A percentile compares a stretch with the other conserved stretches of the same genome.
phyloP scores from a whole-genome alignment of 2,113 vertebrate genomes.

The Athene noctua region DNA sequence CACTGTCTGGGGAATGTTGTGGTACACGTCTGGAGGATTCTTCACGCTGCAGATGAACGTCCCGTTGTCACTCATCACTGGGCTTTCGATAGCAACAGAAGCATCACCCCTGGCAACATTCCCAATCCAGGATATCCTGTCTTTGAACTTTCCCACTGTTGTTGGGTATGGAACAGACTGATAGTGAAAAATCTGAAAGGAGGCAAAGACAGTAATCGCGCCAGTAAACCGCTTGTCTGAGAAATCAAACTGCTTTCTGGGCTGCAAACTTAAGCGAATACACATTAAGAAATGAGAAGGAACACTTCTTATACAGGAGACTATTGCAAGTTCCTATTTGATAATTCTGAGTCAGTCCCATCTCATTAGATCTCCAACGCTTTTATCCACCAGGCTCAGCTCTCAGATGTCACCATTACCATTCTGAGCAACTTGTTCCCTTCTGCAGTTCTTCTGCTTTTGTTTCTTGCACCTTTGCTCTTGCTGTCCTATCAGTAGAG shows the following conservation, averaged over 20 bases:
- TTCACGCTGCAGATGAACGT: conserved; percentile 89
- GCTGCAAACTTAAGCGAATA: neutral
- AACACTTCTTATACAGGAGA: neutral
- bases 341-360: neutral
- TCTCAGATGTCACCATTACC: neutral
- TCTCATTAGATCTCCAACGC: neutral
- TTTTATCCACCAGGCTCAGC: neutral
- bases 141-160: conserved; percentile 73
- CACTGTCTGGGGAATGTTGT: conserved; percentile 77
- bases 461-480: neutral
- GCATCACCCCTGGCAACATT: conserved; percentile 77
- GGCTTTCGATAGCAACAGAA: conserved; percentile 81
- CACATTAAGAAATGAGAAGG: neutral
- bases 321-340: neutral
- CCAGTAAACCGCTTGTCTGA: rapidly evolving
- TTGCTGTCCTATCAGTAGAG: neutral
- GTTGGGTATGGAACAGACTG: conserved; percentile 77
- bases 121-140: conserved; percentile 84
- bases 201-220: neutral
- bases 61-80: conserved; percentile 83
- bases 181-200: conserved; percentile 87
- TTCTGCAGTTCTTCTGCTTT: neutral
- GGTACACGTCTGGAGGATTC: conserved; percentile 92
- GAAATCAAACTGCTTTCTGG: neutral
- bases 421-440: neutral